Conservation (phyloP, 2,888 invertebrate genomes). For the Coenonympha arcania region DNA sequence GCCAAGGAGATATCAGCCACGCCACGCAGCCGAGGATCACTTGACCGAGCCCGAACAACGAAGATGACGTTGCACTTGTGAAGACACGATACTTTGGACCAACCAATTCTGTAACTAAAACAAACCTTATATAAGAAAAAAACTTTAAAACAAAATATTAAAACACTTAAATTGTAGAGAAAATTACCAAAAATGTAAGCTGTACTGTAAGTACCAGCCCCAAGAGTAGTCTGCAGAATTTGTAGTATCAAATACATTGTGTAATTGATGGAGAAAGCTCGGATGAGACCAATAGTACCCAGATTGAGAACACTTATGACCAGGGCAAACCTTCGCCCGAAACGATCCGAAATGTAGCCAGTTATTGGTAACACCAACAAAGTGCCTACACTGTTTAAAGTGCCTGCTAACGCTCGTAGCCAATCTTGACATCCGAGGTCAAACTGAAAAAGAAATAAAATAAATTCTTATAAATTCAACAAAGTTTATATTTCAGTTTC, state of each 20-base stretch:
- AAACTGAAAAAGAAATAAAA: conserved; percentile 65
- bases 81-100: conserved; percentile 81
- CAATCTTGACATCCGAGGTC: conserved; percentile 78
- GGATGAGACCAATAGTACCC: conserved; percentile 45
- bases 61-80: conserved; percentile 77
- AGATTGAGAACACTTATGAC: conserved; percentile 53
- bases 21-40: conserved; percentile 77
- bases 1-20: conserved; percentile 80
- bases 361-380: conserved; percentile 79
- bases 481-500: too few relatives aligned
- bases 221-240: conserved; percentile 55
- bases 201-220: conserved; percentile 57
- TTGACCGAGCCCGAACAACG: conserved; percentile 83
- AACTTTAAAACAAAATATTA: background rate
- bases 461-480: conserved; percentile 38
- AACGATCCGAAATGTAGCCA: conserved; percentile 80
- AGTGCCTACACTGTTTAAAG: conserved; percentile 79
- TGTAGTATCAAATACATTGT: conserved; percentile 56
- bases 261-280: conserved; percentile 70
- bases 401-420: conserved; percentile 81
- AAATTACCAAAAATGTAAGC: conserved; percentile 43
- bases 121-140: background rate
- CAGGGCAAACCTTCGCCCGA: conserved; percentile 68
- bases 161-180: background rate
- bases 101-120: conserved; percentile 77